phyloP scores from a whole-genome alignment of 2,113 vertebrate species.

The Poeciliopsis prolifica region DNA sequence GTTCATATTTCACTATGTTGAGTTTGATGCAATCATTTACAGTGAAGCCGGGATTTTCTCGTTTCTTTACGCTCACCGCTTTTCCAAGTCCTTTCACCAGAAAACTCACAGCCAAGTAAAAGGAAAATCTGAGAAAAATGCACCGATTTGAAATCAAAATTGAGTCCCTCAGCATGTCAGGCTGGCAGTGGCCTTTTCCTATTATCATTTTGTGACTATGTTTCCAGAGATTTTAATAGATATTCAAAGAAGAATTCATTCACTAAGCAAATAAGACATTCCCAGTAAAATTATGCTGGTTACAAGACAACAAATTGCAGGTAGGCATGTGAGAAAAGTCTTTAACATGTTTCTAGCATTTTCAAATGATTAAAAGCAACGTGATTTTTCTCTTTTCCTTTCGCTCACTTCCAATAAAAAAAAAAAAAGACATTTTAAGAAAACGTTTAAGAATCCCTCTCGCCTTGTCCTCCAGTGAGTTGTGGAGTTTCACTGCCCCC shows the following conservation, averaged over 20 bases:
- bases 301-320: neutral
- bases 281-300: neutral
- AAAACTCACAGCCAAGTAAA: neutral
- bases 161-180: neutral
- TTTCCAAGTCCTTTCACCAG: neutral
- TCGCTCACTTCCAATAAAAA: neutral
- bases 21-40: neutral
- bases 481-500: constrained; percentile 12
- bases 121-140: neutral
- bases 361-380: neutral
- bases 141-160: neutral
- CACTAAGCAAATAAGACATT: neutral
- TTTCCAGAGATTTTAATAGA: neutral
- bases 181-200: neutral
- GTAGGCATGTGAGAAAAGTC: neutral
- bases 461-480: constrained; percentile 3
- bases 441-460: neutral
- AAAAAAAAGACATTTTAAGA: neutral
- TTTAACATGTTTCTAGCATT: neutral
- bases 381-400: neutral
- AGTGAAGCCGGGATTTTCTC: neutral
- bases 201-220: neutral
- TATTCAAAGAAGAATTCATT: neutral
- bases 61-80: neutral
- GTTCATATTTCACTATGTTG: neutral